Evolutionary conservation across 2,113 vertebrate species (phyloP).

Genomic region (Fregetta grallaria): DNA sequence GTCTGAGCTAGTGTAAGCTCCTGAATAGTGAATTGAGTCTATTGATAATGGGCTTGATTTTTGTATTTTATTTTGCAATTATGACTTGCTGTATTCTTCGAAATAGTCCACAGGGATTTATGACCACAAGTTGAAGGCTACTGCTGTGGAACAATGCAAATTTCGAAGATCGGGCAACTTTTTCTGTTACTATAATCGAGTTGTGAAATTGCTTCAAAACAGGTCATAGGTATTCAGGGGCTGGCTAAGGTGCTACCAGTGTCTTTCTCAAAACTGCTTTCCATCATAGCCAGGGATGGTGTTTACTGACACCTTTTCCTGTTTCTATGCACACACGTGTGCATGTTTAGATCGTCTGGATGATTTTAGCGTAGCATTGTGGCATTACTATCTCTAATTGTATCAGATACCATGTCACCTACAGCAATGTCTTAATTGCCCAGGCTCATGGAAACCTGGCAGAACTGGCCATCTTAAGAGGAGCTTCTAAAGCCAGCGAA

Average conservation of each 20-base stretch:
- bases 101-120: neutral
- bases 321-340: fast-evolving
- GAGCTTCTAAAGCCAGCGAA: neutral
- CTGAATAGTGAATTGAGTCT: neutral
- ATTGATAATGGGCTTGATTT: neutral
- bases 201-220: neutral
- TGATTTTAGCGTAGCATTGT: neutral
- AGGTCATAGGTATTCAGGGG: neutral
- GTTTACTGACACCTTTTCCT: neutral
- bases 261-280: neutral
- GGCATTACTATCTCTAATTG: neutral
- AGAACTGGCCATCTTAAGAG: neutral
- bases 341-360: fast-evolving
- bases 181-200: neutral
- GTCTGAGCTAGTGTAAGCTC: neutral
- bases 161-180: neutral
- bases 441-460: neutral
- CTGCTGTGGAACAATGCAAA: neutral
- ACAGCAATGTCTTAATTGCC: neutral
- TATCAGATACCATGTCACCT: neutral
- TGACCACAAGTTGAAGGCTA: neutral
- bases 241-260: neutral
- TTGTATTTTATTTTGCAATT: neutral
- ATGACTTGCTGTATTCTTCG: neutral
- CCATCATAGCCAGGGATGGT: neutral